Conservation (phyloP, 2,888 invertebrate species). For the Mylabris sibirica region DNA sequence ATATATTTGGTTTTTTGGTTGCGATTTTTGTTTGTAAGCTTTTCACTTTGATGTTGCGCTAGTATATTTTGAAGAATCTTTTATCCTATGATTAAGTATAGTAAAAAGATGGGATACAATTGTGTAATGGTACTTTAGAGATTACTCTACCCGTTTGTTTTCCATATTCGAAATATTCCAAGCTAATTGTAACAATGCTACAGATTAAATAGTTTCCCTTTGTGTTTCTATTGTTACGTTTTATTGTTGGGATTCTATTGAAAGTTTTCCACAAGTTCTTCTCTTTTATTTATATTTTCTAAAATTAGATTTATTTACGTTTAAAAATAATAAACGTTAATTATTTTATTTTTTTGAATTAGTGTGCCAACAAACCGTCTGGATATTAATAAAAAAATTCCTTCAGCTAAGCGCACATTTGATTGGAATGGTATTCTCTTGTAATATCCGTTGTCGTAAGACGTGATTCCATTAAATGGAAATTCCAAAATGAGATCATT, state of each 20-base stretch:
- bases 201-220: constrained; percentile 5
- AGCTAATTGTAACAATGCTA: neutral
- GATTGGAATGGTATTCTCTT: neutral
- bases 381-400: neutral
- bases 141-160: neutral
- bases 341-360: neutral
- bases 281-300: neutral
- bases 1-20: too few relatives aligned
- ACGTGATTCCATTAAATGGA: constrained; percentile 2
- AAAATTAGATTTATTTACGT: neutral
- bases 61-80: too few relatives aligned
- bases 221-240: neutral
- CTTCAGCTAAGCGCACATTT: neutral
- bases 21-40: too few relatives aligned
- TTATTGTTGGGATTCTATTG: neutral
- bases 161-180: neutral
- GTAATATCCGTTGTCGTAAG: neutral
- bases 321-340: neutral
- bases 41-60: too few relatives aligned
- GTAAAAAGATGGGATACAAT: neutral
- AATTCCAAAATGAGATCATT: constrained; percentile 7
- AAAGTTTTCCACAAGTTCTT: neutral
- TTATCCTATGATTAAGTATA: neutral
- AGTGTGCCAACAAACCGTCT: too few relatives aligned
- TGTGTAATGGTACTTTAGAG: neutral